A percentile compares a stretch with the other conserved stretches of the same genome.
phyloP scores from a whole-genome alignment of 2,888 invertebrate species.

The Eupithecia pulchellata region DNA sequence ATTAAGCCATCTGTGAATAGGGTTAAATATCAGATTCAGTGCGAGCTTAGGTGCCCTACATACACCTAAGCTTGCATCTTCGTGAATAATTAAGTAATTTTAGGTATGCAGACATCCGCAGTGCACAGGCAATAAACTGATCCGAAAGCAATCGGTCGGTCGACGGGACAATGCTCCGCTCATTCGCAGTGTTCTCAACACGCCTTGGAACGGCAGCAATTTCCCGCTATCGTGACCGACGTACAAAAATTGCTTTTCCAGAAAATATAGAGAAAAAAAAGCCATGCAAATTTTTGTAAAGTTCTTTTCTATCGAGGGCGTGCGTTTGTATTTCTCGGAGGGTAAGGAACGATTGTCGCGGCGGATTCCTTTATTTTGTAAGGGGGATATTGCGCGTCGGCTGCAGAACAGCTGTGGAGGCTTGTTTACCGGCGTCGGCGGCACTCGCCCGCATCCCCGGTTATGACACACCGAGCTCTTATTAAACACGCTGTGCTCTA shows the following conservation, averaged over 20 bases:
- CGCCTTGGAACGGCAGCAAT: constrained; percentile 78
- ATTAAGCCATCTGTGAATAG: too few species aligned
- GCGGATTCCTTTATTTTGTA: constrained; percentile 82
- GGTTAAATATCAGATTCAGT: constrained; percentile 7
- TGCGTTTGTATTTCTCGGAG: constrained; percentile 84
- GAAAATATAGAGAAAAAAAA: constrained; percentile 76
- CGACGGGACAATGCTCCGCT: constrained; percentile 71
- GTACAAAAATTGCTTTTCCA: constrained; percentile 85
- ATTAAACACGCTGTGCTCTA: constrained; percentile 57
- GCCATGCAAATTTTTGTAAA: constrained; percentile 84
- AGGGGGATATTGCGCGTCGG: constrained; percentile 84
- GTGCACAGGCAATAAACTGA: constrained; percentile 69
- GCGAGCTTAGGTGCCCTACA: not conserved
- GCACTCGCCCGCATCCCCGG: constrained; percentile 65
- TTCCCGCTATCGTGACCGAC: constrained; percentile 81
- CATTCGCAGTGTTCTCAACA: constrained; percentile 73
- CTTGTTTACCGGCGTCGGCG: constrained; percentile 73
- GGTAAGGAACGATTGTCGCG: constrained; percentile 83
- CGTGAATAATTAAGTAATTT: not conserved
- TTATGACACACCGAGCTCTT: constrained; percentile 62
- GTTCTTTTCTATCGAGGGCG: constrained; percentile 76
- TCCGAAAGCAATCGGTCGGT: constrained; percentile 73
- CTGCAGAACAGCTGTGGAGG: constrained; percentile 77
- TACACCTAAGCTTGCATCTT: too few species aligned
- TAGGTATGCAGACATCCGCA: constrained; percentile 45